Percentiles rank a stretch among this genome's conserved stretches.
Evolutionary conservation across 1,140 invertebrate species (phyloP).

Genomic region (Sinonovacula constricta): DNA sequence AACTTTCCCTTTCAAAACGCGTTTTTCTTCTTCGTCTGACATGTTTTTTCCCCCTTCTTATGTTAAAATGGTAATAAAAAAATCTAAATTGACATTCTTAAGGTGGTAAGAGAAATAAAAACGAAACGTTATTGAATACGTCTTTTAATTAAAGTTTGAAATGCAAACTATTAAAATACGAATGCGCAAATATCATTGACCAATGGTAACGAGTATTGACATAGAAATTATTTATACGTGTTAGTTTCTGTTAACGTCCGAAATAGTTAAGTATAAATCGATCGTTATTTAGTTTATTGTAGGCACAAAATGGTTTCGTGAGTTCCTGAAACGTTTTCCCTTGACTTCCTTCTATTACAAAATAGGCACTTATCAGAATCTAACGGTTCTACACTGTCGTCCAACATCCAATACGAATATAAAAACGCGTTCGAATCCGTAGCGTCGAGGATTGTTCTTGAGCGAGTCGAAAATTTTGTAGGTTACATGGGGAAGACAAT

Average conservation of each 20-base stretch:
- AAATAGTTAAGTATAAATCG: neutral
- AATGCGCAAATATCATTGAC: too few relatives aligned
- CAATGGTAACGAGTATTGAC: too few relatives aligned
- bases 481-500: neutral
- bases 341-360: neutral
- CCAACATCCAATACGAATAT: neutral
- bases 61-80: too few relatives aligned
- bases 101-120: too few relatives aligned
- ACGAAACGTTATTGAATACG: too few relatives aligned
- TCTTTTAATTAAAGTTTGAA: too few relatives aligned
- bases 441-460: neutral
- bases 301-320: neutral
- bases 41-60: too few relatives aligned
- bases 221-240: too few relatives aligned
- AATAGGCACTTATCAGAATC: constrained; percentile 1
- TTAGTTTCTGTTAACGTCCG: too few relatives aligned
- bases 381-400: neutral
- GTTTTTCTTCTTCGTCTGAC: too few relatives aligned
- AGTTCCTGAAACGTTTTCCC: neutral
- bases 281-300: neutral
- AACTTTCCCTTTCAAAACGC: neutral
- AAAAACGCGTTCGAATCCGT: neutral
- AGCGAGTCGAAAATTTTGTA: constrained; percentile 10
- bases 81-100: too few relatives aligned
- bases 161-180: too few relatives aligned